A percentile compares a stretch with the other conserved stretches of the same genome.
These are phyloP conservation scores for Leptonema lineaticorne DNA, from an alignment of 1,140 invertebrate genomes.

Conservation along the genomic window DNA sequence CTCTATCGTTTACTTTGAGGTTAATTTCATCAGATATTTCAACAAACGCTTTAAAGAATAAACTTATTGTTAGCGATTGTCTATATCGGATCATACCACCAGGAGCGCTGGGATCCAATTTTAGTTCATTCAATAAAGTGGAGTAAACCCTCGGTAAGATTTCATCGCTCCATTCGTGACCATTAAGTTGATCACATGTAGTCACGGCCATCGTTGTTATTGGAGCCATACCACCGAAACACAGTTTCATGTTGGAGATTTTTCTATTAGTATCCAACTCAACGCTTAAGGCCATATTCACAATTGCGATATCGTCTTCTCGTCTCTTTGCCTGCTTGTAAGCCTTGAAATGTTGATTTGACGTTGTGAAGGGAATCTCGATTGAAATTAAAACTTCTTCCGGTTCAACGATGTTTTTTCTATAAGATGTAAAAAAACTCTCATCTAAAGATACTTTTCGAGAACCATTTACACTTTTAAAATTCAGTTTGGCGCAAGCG, in stretches of 20 bases:
- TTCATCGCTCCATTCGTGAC: constrained; percentile 70
- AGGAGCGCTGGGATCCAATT: constrained; percentile 74
- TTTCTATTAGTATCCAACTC: constrained; percentile 57
- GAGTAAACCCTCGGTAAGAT: constrained; percentile 67
- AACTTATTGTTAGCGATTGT: constrained; percentile 75
- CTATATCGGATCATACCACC: constrained; percentile 90
- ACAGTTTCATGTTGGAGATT: constrained; percentile 66
- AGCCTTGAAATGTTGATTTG: constrained; percentile 79
- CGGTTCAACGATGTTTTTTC: constrained; percentile 72
- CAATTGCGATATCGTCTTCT: constrained; percentile 95
- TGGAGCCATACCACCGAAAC: constrained; percentile 90
- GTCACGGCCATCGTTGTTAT: constrained; percentile 76
- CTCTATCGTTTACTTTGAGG: constrained; percentile 46
- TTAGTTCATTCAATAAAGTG: constrained; percentile 72
- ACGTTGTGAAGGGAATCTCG: constrained; percentile 59
- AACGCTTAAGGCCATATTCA: constrained; percentile 81
- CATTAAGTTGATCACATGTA: constrained; percentile 65
- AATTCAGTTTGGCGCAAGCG: constrained; percentile 59
- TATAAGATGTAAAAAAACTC: constrained; percentile 85
- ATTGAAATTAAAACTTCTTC: constrained; percentile 82
- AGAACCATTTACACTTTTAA: constrained; percentile 53
- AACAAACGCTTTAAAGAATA: constrained; percentile 91
- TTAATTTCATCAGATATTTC: constrained; percentile 63
- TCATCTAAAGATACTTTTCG: constrained; percentile 75
- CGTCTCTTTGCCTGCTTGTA: constrained; percentile 90